A percentile compares a stretch with the other conserved stretches of the same genome.
Conservation (phyloP, 2,888 invertebrate genomes). For the Platerodrilus igneus region DNA sequence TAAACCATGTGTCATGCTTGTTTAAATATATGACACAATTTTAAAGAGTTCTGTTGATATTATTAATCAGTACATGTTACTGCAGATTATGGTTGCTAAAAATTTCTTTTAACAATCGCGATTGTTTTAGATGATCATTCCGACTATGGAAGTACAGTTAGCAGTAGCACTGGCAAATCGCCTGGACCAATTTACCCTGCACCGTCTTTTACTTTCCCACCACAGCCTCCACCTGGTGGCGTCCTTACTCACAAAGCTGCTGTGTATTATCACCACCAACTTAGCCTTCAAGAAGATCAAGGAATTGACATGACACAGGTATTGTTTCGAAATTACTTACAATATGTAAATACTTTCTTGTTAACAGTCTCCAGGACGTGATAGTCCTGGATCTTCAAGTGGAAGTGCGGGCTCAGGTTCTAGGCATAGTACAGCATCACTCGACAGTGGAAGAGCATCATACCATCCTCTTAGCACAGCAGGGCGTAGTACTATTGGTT, state of each 20-base stretch:
- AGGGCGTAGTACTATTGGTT: slow-evolving; percentile 48
- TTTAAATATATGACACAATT: not conserved
- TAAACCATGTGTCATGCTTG: not conserved
- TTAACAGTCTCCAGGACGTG: slow-evolving; percentile 79
- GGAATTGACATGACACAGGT: slow-evolving; percentile 85
- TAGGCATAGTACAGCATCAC: slow-evolving; percentile 81
- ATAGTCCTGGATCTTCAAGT: slow-evolving; percentile 85
- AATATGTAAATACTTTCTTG: not conserved
- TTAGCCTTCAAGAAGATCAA: slow-evolving; percentile 80
- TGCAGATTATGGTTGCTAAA: no score
- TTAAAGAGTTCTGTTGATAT: not conserved
- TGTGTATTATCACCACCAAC: slow-evolving; percentile 76
- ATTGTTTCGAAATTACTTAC: slow-evolving; percentile 20
- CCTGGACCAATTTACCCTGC: slow-evolving; percentile 62
- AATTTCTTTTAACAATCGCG: no score
- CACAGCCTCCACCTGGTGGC: slow-evolving; percentile 55
- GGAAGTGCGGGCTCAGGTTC: slow-evolving; percentile 85
- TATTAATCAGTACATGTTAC: no score
- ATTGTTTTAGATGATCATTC: slow-evolving; percentile 61
- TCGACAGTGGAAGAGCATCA: slow-evolving; percentile 90
- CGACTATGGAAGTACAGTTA: slow-evolving; percentile 61
- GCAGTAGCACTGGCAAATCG: slow-evolving; percentile 61
- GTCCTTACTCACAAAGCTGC: slow-evolving; percentile 72
- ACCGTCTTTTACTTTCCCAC: slow-evolving; percentile 71
- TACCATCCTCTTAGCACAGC: slow-evolving; percentile 58